A percentile compares a stretch with the other conserved stretches of the same genome.
These are phyloP conservation scores for Eilema caniola DNA, from an alignment of 2,888 invertebrate species.

Conservation along the genomic window DNA sequence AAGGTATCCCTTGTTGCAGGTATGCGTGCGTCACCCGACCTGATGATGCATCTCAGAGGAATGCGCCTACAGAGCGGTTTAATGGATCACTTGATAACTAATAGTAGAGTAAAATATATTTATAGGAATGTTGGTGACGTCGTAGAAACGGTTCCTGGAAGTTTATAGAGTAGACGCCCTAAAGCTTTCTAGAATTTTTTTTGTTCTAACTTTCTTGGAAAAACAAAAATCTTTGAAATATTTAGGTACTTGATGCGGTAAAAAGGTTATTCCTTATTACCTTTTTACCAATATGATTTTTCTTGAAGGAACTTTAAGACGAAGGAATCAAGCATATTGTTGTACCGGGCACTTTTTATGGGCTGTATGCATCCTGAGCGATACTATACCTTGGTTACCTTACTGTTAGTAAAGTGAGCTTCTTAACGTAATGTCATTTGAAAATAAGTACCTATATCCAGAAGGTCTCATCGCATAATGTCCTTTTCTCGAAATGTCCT, in stretches of 20 bases:
- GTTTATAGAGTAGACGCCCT: not conserved
- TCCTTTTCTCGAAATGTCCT: too few relatives aligned
- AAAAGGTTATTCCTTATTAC: not conserved
- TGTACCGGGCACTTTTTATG: too few relatives aligned
- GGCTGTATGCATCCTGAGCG: too few relatives aligned
- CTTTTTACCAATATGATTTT: too few relatives aligned
- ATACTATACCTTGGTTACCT: too few relatives aligned
- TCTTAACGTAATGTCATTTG: too few relatives aligned
- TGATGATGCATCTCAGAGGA: conserved; percentile 69
- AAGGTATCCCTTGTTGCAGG: conserved; percentile 78
- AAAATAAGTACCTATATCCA: too few relatives aligned
- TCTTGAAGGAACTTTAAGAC: too few relatives aligned
- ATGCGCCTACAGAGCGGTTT: conserved; percentile 59
- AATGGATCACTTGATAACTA: conserved; percentile 54
- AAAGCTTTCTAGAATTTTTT: not conserved
- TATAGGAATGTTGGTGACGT: conserved; percentile 35
- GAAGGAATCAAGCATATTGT: too few relatives aligned
- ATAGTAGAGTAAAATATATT: conserved; percentile 36
- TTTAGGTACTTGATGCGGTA: not conserved
- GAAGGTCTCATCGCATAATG: too few relatives aligned
- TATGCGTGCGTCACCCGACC: conserved; percentile 70
- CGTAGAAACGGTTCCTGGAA: conserved; percentile 12
- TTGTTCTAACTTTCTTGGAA: not conserved
- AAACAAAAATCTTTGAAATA: not conserved
- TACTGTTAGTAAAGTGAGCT: too few relatives aligned